Evolutionary conservation across 2,113 vertebrate genomes (phyloP).

Genomic region (Daboia siamensis): DNA sequence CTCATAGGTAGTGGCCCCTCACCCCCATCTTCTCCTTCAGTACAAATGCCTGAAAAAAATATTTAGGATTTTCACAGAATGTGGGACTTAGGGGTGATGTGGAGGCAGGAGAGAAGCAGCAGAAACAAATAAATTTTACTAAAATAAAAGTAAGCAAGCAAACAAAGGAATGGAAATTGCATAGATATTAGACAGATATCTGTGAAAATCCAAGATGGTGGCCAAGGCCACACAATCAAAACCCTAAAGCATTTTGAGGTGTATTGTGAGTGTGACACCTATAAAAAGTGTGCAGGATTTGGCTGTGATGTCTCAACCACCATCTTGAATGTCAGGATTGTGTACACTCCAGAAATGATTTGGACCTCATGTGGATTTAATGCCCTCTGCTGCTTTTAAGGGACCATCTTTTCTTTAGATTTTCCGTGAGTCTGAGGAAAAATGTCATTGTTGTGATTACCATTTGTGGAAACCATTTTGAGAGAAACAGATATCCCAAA

Average conservation of each 20-base stretch:
- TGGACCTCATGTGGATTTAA: background rate
- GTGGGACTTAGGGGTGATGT: background rate
- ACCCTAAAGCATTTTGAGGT: background rate
- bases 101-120: background rate
- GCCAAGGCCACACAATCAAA: background rate
- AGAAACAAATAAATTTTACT: background rate
- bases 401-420: background rate
- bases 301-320: background rate
- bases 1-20: background rate
- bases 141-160: background rate
- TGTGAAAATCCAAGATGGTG: background rate
- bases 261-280: background rate
- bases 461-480: constrained; percentile 48
- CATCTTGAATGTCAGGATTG: background rate
- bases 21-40: background rate
- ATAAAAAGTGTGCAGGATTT: background rate
- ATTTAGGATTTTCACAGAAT: background rate
- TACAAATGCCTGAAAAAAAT: background rate
- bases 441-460: constrained; percentile 52
- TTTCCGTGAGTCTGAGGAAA: background rate
- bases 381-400: background rate
- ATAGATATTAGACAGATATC: background rate
- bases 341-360: background rate
- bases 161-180: background rate
- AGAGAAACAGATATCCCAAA: constrained; percentile 10